A percentile compares a stretch with the other conserved stretches of the same genome.
Conservation (phyloP, 1,140 invertebrate species). For the Platorchestia sp. region DNA sequence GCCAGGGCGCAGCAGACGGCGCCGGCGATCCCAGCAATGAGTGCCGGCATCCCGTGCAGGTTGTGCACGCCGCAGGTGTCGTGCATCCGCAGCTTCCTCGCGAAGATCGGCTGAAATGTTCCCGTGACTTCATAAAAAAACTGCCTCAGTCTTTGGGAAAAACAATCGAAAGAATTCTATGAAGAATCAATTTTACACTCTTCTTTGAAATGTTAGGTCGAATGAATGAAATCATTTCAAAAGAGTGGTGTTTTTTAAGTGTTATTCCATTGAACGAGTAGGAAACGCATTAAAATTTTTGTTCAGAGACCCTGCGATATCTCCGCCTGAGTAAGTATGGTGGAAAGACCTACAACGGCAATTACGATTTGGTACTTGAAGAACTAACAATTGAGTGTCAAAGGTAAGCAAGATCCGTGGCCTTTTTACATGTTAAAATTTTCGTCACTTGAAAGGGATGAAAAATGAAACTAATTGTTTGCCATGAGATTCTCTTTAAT, state of each 20-base stretch:
- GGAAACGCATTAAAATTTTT: background rate
- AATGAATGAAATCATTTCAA: background rate
- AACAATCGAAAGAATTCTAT: background rate
- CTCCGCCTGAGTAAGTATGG: too few species aligned
- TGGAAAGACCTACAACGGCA: too few species aligned
- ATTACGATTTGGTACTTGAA: too few species aligned
- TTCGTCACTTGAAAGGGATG: too few species aligned
- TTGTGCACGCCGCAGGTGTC: conserved; percentile 98
- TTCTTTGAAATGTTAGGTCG: background rate
- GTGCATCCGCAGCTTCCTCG: conserved; percentile 80
- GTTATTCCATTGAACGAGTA: too few species aligned
- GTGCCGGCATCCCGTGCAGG: conserved; percentile 94
- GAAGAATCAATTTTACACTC: too few species aligned
- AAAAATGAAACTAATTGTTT: too few species aligned
- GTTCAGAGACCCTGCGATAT: background rate
- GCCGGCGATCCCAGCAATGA: conserved; percentile 86
- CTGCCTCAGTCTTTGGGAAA: background rate
- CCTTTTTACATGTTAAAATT: too few species aligned
- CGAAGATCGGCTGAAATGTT: conserved; percentile 78
- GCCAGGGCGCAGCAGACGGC: conserved; percentile 83
- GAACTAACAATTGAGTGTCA: too few species aligned
- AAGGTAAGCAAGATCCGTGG: too few species aligned
- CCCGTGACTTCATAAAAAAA: background rate
- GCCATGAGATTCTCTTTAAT: too few species aligned
- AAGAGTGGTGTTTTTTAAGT: background rate